Evolutionary conservation across 2,888 invertebrate genomes (phyloP).

Genomic region (Lochmaea crataegi): DNA sequence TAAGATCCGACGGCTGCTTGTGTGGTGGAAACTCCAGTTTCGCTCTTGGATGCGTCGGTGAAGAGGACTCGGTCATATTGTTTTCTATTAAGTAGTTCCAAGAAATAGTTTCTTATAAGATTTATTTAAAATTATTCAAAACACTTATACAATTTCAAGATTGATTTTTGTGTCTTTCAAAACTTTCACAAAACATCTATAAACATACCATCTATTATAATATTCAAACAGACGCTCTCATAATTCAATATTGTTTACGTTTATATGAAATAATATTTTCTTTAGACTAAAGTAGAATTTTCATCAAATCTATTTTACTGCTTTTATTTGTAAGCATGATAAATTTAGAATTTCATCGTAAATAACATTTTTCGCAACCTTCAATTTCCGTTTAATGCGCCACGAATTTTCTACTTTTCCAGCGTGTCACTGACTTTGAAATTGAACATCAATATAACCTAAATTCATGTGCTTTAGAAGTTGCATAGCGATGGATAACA

Average conservation of each 20-base stretch:
- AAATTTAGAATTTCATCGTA: not conserved
- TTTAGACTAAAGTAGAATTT: not conserved
- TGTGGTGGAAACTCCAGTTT: too few relatives aligned
- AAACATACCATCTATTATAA: not conserved
- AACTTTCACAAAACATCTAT: not conserved
- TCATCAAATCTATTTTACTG: not conserved
- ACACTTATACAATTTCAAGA: too few relatives aligned
- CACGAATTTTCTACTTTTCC: not conserved
- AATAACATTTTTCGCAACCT: not conserved
- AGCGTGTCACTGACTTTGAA: not conserved
- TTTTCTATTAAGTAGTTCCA: too few relatives aligned
- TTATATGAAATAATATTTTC: not conserved
- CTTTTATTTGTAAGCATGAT: not conserved
- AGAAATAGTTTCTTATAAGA: too few relatives aligned
- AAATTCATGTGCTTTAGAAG: too few relatives aligned
- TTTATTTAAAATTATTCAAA: too few relatives aligned
- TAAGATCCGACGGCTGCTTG: too few relatives aligned
- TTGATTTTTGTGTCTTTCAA: too few relatives aligned
- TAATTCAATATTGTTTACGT: not conserved
- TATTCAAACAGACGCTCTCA: not conserved
- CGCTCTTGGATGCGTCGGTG: too few relatives aligned
- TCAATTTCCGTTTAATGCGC: not conserved
- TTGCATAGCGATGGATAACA: too few relatives aligned
- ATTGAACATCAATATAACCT: not conserved
- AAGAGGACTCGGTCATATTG: too few relatives aligned